phyloP scores from a whole-genome alignment of 2,113 vertebrate genomes.

The Aramus guarauna region DNA sequence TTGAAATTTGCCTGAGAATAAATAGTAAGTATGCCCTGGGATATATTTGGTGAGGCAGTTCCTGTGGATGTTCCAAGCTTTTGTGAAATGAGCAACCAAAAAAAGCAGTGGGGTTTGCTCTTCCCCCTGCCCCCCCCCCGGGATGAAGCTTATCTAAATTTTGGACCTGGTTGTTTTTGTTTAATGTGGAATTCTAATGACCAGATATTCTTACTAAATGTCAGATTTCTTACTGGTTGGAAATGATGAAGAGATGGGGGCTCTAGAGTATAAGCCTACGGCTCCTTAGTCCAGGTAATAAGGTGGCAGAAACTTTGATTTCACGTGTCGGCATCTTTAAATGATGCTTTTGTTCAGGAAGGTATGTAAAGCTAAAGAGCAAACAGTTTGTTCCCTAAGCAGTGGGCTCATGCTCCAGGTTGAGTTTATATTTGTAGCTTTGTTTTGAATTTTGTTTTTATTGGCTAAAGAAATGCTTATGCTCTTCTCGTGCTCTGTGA shows the following conservation, averaged over 20 bases:
- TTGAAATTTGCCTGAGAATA: not conserved
- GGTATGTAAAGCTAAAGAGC: not conserved
- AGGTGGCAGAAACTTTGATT: not conserved
- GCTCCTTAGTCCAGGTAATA: not conserved
- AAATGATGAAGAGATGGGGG: not conserved
- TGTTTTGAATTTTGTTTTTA: not conserved
- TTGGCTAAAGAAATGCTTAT: slow-evolving; percentile 2
- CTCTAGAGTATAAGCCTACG: not conserved
- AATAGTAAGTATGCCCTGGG: not conserved
- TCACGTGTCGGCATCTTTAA: not conserved
- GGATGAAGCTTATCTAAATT: not conserved
- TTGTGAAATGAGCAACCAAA: not conserved
- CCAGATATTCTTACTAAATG: not conserved
- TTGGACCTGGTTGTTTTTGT: not conserved
- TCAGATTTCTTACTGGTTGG: not conserved
- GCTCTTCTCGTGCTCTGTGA: not conserved
- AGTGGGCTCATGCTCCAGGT: not conserved
- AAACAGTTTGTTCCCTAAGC: not conserved
- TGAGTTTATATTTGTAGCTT: slow-evolving; percentile 12
- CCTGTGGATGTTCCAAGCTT: not conserved
- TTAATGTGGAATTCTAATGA: not conserved
- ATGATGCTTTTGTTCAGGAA: not conserved
- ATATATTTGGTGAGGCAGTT: not conserved
- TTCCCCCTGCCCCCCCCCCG: too few relatives aligned
- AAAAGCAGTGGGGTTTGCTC: not conserved